phyloP scores from a whole-genome alignment of 2,888 invertebrate genomes.

The Prenolepis imparis region DNA sequence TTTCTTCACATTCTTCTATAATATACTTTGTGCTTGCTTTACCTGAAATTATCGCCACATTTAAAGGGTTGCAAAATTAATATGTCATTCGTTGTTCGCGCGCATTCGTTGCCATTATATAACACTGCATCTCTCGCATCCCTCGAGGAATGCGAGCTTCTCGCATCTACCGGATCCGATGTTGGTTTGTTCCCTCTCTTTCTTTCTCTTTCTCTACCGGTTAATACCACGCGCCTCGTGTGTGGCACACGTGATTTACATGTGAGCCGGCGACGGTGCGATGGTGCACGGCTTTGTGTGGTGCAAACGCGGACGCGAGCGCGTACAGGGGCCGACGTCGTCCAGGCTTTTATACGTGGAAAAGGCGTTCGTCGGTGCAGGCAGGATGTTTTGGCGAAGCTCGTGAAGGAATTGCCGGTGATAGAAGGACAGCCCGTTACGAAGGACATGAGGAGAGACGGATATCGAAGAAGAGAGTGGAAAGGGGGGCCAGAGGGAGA shows the following conservation, averaged over 20 bases:
- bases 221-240: conserved; percentile 67
- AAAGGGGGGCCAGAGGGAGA: conserved; percentile 3
- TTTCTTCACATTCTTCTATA: neutral
- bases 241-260: conserved; percentile 76
- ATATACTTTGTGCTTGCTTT: neutral
- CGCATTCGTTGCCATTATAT: conserved; percentile 34
- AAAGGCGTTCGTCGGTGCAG: conserved; percentile 67
- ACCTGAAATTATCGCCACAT: neutral
- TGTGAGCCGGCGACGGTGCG: conserved; percentile 71
- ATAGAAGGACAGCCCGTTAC: conserved; percentile 63
- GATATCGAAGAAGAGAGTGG: conserved; percentile 6
- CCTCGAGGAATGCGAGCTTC: conserved; percentile 48
- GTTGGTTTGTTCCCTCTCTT: conserved; percentile 37
- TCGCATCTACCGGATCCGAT: conserved; percentile 59
- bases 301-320: conserved; percentile 42
- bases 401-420: conserved; percentile 77
- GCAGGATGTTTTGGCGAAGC: conserved; percentile 78
- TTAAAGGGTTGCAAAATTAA: conserved; percentile 18
- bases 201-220: conserved; percentile 50
- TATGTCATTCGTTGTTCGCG: conserved; percentile 14
- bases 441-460: conserved; percentile 33
- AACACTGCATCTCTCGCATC: conserved; percentile 35
- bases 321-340: conserved; percentile 41
- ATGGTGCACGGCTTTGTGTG: conserved; percentile 51
- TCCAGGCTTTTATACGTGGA: conserved; percentile 66